phyloP scores from a whole-genome alignment of 2,888 invertebrate species.

The Bruchidius siliquastri region DNA sequence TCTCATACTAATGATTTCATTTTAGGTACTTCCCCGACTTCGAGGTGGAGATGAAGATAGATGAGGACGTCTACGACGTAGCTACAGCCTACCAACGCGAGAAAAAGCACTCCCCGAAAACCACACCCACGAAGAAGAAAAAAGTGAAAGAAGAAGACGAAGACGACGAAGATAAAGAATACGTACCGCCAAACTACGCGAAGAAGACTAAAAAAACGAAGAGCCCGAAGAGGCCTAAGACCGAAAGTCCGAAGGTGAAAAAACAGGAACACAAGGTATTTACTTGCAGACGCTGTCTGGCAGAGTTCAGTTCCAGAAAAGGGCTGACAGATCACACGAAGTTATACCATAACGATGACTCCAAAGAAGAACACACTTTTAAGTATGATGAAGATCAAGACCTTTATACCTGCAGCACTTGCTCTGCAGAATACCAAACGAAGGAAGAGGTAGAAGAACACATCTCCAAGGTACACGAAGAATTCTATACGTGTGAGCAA shows the following conservation, averaged over 20 bases:
- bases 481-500: constrained; percentile 39
- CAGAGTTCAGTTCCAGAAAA: constrained; percentile 31
- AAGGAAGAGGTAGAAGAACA: constrained; percentile 33
- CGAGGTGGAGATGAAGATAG: constrained; percentile 27
- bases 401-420: constrained; percentile 33
- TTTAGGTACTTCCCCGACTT: constrained; percentile 27
- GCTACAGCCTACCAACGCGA: constrained; percentile 5
- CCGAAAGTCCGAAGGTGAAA: constrained; percentile 13
- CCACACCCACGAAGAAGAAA: constrained; percentile 9
- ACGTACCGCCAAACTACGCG: constrained; percentile 18
- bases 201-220: constrained; percentile 17
- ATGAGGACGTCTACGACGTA: constrained; percentile 17
- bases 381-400: constrained; percentile 34
- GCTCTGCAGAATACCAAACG: constrained; percentile 34
- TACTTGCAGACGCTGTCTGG: constrained; percentile 35
- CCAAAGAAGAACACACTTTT: constrained; percentile 29
- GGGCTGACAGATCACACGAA: constrained; percentile 35
- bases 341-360: constrained; percentile 29
- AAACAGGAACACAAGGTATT: constrained; percentile 30
- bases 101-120: constrained; percentile 9
- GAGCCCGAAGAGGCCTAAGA: constrained; percentile 13
- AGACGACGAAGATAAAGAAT: constrained; percentile 19
- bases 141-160: constrained; percentile 17
- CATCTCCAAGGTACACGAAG: constrained; percentile 30
- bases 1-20: constrained; percentile 11